Evolutionary conservation across 2,888 invertebrate species (phyloP), one percentile per base, ranked within the genome.

Genomic region (Euphydryas editha): DNA sequence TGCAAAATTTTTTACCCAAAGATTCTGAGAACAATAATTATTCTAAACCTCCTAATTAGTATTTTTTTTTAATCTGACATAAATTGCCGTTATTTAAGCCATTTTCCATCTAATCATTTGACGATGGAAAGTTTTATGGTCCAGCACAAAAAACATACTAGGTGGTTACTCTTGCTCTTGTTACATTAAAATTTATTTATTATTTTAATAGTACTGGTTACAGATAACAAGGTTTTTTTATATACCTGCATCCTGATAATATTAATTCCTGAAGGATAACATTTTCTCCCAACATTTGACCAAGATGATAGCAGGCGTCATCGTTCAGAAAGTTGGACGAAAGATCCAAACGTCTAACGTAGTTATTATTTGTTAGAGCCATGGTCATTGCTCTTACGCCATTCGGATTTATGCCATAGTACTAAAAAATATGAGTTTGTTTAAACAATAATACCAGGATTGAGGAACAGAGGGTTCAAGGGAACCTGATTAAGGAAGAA

Each of bases 271-370:
- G 71, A 36, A 85, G 44, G 3, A 67, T 68, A 42, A 65, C 62
- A 61, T 80, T 83, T 1, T 74, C 75, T 0, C 67, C 65, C 8
- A 85, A 69, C 68, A 85, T 71, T 62, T 78, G 77, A 0, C 82
- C 82, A 21, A 84, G 73, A 61, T 85, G 84, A 63, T 76, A 82
- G 71, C 82, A 83, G 4, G 78, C 80, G 69, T 85, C 83, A 3
- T 69, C 62, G 57, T 54, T 72, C 18, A 85, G 70, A 36, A 72
- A 77, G 68, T 81, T 83, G 15, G 77, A 78, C 0, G 81, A 81
- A 15, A 85, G 67, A 60, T 84, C 80, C 47, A 85, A 69, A 1
- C 76, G 68, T 46, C 67, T 70, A 2, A 84, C 82, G 15, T 59
- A 65, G 20, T 60, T 72, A 67, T 84, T 85, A 49, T 69, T 71